Base-by-base conservation (phyloP, 2,797 vertebrate species). In the Hozukius guyotensis region DNA sequence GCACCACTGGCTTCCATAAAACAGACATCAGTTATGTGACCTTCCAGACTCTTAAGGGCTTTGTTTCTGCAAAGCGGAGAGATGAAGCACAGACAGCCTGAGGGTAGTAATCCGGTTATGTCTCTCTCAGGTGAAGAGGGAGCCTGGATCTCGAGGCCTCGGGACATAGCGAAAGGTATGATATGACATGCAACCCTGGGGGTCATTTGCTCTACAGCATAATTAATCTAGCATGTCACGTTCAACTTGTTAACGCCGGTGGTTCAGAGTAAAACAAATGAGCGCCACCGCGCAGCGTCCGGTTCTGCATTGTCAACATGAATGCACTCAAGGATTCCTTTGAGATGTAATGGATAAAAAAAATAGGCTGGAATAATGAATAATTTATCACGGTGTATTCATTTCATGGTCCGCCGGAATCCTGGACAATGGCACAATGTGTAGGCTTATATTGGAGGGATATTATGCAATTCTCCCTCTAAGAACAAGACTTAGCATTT, bases 191-290 rank as follows among this genome's bases (percentile, higher is more conserved):
- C 60, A 80, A 85, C 83, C 89, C 83, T 87, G 59, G 32, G 32
- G 91, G 92, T 93, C 90, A 90, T 79, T 84, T 72, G 49, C 68
- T 61, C 65, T 70, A 73, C 87, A 83, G 88, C 86, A 88, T 91
- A 93, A 93, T 92, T 93, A 90, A 90, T 94, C 85, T 80, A 88
- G 87, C 81, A 69, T 86, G 92, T 91, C 93, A 88, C 69, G 68
- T 91, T 77, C 73, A 66, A 88, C 93, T 95, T 94, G 92, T 96
- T 95, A 95, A 90, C 72, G 78, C 88, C n/a, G 73, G 57, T 76
- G 90, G 90, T 87, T 93, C 76, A 83, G 88, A 93, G 88, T 82
- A 74, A 93, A 94, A 94, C 88, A 93, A 95, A 93, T 18, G 74
- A 91, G 88, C 8, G 25, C 65, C 27, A 65, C 75, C 65, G 79